phyloP scores from a whole-genome alignment of 2,888 invertebrate species.

The Chrysolina oricalcia region DNA sequence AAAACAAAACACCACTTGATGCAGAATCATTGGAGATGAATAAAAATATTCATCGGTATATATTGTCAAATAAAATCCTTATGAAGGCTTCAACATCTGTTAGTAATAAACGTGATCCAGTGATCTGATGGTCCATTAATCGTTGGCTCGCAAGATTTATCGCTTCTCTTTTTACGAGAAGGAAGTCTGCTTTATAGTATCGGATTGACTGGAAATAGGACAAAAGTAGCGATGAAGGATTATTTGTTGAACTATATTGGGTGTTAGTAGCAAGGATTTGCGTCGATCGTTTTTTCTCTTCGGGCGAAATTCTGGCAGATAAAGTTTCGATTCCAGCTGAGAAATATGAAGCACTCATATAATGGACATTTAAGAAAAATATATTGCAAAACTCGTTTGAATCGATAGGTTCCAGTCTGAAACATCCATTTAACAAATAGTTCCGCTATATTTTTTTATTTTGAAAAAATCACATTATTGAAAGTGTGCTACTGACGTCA shows the following conservation, averaged over 20 bases:
- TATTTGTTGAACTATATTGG: conserved; percentile 13
- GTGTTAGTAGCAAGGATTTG: background rate
- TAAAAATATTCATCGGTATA: conserved; percentile 8
- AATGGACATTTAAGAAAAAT: too few species aligned
- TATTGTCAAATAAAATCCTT: background rate
- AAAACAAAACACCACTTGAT: background rate
- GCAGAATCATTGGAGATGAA: background rate
- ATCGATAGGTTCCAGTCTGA: too few species aligned
- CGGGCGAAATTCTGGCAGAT: background rate
- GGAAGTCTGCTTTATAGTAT: conserved; percentile 3
- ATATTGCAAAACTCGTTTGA: too few species aligned
- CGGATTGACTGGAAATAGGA: conserved; percentile 5
- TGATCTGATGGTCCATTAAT: conserved; percentile 15
- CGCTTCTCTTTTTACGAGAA: conserved; percentile 15
- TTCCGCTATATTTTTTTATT: too few species aligned
- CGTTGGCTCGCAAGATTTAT: conserved; percentile 5
- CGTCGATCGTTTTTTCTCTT: background rate
- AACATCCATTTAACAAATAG: too few species aligned
- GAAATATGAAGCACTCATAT: background rate
- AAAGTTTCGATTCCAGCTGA: background rate
- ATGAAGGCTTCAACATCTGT: conserved; percentile 4
- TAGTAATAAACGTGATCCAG: conserved; percentile 12
- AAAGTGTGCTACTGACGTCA: too few species aligned
- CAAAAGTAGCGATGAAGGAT: conserved; percentile 14
- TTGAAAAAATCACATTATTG: too few species aligned